phyloP scores from a whole-genome alignment of 2,797 vertebrate species.

The Mormyrops boulengeri region DNA sequence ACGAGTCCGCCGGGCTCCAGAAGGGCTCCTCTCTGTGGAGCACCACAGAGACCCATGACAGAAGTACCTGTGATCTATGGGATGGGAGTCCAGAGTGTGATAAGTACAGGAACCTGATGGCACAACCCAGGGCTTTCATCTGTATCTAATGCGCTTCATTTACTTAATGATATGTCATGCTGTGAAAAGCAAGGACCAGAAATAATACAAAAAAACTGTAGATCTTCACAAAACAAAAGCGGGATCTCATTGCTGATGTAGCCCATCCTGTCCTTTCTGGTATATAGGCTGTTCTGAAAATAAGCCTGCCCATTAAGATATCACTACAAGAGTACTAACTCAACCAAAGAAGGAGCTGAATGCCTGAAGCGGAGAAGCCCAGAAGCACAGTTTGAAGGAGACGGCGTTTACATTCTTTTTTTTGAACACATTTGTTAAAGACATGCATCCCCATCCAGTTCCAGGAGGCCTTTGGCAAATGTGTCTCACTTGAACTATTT shows the following conservation, averaged over 20 bases:
- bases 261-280: not conserved
- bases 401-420: not conserved
- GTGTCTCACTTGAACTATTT: not conserved
- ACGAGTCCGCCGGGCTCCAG: not conserved
- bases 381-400: not conserved
- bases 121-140: not conserved
- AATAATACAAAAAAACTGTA: not conserved
- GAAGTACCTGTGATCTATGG: not conserved
- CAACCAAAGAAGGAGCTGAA: not conserved
- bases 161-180: constrained; percentile 5
- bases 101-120: not conserved
- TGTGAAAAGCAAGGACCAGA: not conserved
- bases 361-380: too few species aligned
- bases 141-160: constrained; percentile 5
- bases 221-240: not conserved
- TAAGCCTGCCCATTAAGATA: not conserved
- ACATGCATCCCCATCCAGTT: not conserved
- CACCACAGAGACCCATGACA: not conserved
- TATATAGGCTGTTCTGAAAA: not conserved
- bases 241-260: not conserved
- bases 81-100: not conserved
- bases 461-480: not conserved
- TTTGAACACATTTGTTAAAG: not conserved
- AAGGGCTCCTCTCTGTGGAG: not conserved
- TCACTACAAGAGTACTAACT: not conserved